These are phyloP conservation scores for Phyto melanocephala DNA, from an alignment of 2,888 invertebrate genomes.

Conservation along the genomic window DNA sequence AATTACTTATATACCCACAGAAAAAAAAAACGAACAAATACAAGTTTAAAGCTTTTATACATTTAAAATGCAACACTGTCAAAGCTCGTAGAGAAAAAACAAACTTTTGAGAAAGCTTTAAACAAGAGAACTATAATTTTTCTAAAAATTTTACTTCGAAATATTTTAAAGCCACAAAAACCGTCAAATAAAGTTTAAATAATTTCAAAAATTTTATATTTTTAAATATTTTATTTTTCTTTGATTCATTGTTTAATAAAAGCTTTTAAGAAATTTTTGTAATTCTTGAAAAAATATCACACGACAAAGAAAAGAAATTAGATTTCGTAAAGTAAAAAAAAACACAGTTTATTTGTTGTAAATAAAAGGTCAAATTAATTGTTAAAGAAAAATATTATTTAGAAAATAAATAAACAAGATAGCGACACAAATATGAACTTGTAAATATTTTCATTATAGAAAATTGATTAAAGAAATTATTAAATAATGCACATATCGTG, in stretches of 20 bases:
- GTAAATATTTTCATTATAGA: slow-evolving; percentile 37
- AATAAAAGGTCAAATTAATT: slow-evolving; percentile 48
- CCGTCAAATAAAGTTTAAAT: too few species aligned
- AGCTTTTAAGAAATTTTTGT: background rate
- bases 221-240: too few species aligned
- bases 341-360: background rate
- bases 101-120: too few species aligned
- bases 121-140: too few species aligned
- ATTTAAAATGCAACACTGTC: too few species aligned
- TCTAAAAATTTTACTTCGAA: too few species aligned
- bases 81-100: too few species aligned
- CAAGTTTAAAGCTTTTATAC: too few species aligned
- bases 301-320: background rate
- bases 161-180: too few species aligned
- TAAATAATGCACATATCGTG: background rate
- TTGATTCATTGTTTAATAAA: background rate
- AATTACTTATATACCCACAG: too few species aligned
- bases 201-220: too few species aligned
- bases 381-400: background rate
- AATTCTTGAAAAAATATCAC: background rate
- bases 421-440: background rate
- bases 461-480: background rate
- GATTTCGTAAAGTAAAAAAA: background rate
- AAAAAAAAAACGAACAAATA: too few species aligned
- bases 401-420: background rate